Conservation (phyloP, 2,797 vertebrate species). For the Micropoecilia bifurca region DNA sequence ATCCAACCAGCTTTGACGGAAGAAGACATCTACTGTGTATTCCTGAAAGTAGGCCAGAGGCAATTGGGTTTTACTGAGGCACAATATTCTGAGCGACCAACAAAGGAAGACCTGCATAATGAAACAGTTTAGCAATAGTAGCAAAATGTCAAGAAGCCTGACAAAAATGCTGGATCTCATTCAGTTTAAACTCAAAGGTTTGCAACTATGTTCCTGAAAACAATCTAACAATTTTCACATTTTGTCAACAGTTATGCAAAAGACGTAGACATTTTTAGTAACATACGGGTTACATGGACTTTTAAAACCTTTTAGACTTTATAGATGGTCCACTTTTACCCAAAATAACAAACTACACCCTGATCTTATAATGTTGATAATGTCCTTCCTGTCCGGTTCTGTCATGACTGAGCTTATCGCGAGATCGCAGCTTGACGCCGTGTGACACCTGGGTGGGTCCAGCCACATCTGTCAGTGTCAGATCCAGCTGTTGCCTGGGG, state of each 20-base stretch:
- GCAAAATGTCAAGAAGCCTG: neutral
- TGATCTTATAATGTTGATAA: neutral
- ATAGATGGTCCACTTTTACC: neutral
- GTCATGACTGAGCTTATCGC: neutral
- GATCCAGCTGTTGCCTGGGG: slow-evolving; percentile 36
- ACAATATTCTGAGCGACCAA: neutral
- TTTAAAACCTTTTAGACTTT: neutral
- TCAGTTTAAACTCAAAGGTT: neutral
- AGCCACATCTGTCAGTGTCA: slow-evolving; percentile 26
- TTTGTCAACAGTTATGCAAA: neutral
- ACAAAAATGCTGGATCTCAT: neutral
- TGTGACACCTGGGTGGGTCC: slow-evolving; percentile 15
- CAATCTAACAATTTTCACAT: neutral
- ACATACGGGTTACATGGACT: neutral
- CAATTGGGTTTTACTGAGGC: neutral
- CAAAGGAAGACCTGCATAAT: neutral
- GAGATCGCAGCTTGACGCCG: neutral
- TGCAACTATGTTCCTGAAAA: neutral
- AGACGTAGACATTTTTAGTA: neutral
- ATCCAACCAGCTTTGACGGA: slow-evolving; percentile 96
- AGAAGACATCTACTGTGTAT: slow-evolving; percentile 98
- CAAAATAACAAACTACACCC: neutral
- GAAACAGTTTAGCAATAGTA: neutral
- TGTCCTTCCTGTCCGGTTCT: neutral
- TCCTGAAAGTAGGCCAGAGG: slow-evolving; percentile 78